Base-by-base conservation (phyloP, 2,797 vertebrate species). In the Nothura maculosa region DNA sequence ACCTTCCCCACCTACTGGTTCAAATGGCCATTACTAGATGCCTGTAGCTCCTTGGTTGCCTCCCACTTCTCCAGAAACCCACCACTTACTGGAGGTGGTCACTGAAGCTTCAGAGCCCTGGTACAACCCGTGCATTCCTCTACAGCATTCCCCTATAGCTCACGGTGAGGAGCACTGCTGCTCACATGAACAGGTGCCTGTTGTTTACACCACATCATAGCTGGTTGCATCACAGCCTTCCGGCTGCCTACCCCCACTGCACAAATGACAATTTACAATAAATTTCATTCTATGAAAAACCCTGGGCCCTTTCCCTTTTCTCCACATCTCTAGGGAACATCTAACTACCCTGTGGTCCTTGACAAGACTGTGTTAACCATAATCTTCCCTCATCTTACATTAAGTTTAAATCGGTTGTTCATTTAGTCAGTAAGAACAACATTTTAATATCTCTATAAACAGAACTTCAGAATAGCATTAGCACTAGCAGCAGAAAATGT, bases 151-250 rank as follows among this genome's bases (percentile, higher is more conserved):
- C 3, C 9, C 9, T 1, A 14, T 14, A 28, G 4, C 3, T 40
- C 25, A 21, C 0, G 0, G n/a, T 20, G 24, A 60, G 10, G 1
- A 10, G 6, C 0, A 1, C 15, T 34, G 1, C 3, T n/a, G 1
- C 12, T 34, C 1, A 2, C 43, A 3, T 8, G 1, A n/a, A 36
- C 24, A 27, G 13, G 12, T 36, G 25, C 17, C 43, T 18, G 21
- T 12, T 43, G 1, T 28, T 40, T 10, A 5, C 34, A 1, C 1
- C 1, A 12, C 3, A 20, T 17, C 0, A 0, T 0, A 0, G 5
- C 15, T 36, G 12, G 22, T 8, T 60, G 58, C 32, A 36, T 36
- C 13, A 20, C 9, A 9, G 34, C n/a, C 52, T 61, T 61, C 58
- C 34, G 24, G 58, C 58, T 61, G 34, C 28, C 0, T 54, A 14